phyloP scores from a whole-genome alignment of 2,113 vertebrate genomes.

The Suncus etruscus region DNA sequence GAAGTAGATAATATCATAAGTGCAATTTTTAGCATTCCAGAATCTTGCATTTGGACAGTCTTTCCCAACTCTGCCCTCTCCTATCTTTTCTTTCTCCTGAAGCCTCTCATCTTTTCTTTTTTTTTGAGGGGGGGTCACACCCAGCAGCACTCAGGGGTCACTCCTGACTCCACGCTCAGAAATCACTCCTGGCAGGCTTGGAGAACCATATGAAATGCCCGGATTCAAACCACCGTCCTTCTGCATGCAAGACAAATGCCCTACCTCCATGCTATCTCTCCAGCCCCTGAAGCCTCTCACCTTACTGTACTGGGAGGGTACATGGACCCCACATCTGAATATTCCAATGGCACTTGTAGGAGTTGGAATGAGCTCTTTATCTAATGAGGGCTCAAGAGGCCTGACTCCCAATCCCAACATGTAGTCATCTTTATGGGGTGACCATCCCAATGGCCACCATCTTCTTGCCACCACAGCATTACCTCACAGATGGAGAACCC shows the following conservation, averaged over 20 bases:
- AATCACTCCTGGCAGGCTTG: too few species aligned
- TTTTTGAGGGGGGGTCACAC: too few species aligned
- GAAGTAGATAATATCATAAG: not conserved
- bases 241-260: too few species aligned
- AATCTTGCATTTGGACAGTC: not conserved
- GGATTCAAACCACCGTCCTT: too few species aligned
- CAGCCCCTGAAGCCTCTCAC: not conserved
- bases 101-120: not conserved
- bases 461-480: constrained; percentile 83
- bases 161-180: too few species aligned
- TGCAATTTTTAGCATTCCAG: not conserved
- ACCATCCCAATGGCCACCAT: constrained; percentile 82
- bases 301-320: fast-evolving
- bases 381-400: not conserved
- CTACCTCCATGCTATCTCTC: too few species aligned
- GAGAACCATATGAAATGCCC: too few species aligned
- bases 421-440: constrained; percentile 57
- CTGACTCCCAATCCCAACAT: constrained; percentile 39
- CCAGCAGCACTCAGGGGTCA: too few species aligned
- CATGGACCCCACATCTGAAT: not conserved
- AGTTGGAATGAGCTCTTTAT: not conserved
- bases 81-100: not conserved
- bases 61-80: not conserved
- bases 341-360: fast-evolving
- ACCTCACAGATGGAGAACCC: constrained; percentile 90